These are phyloP conservation scores for silkworm (Bombyx mori) DNA, from an alignment of 1,140 invertebrate genomes.

Conservation along the genomic window DNA sequence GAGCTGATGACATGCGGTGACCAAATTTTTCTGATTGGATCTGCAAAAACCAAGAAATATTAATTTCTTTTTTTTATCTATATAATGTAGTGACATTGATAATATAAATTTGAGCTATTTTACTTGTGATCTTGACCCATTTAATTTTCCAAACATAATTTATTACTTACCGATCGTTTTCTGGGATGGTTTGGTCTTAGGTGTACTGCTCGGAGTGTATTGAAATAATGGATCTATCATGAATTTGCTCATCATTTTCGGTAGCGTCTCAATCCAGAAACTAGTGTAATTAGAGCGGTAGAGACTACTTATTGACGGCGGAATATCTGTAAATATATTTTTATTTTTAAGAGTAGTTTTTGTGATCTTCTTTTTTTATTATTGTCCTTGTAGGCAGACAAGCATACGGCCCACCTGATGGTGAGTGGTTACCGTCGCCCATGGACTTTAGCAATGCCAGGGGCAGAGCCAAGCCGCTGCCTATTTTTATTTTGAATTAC, in stretches of 20 bases:
- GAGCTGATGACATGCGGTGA: conserved; percentile 29
- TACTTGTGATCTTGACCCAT: not conserved
- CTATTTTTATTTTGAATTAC: too few species aligned
- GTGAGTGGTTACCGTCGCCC: too few species aligned
- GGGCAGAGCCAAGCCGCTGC: too few species aligned
- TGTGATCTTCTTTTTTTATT: too few species aligned
- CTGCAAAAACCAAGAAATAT: conserved; percentile 24
- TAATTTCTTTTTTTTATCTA: not conserved
- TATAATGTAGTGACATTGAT: not conserved
- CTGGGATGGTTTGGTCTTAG: conserved; percentile 32
- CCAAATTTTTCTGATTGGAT: conserved; percentile 38
- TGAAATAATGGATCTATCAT: conserved; percentile 48
- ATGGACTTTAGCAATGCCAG: too few species aligned
- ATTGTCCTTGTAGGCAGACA: too few species aligned
- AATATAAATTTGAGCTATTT: not conserved
- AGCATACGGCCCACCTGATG: too few species aligned
- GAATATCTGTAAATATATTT: conserved; percentile 72
- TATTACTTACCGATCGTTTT: conserved; percentile 26
- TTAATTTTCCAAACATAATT: not conserved
- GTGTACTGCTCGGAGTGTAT: conserved; percentile 34
- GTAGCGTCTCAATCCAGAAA: conserved; percentile 82
- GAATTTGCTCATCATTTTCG: conserved; percentile 70
- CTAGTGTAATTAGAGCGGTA: conserved; percentile 78
- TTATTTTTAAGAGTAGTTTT: too few species aligned
- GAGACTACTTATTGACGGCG: conserved; percentile 74